These are phyloP conservation scores for Atherinomorus stipes DNA, from an alignment of 2,113 vertebrate species.

Conservation along the genomic window DNA sequence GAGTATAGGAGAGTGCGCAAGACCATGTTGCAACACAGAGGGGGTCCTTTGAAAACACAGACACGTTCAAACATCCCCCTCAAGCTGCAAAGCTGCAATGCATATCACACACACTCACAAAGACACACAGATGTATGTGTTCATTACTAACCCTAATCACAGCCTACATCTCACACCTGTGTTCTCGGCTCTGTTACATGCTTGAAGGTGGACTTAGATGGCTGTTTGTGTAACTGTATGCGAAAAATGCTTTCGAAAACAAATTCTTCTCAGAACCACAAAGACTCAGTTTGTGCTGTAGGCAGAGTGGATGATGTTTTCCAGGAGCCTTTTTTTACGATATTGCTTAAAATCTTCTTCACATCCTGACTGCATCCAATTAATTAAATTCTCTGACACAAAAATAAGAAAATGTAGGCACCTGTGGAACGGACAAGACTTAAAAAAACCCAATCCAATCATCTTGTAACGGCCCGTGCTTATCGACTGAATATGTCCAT, in stretches of 20 bases:
- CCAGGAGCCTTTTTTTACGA: too few species aligned
- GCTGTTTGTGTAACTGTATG: constrained; percentile 2
- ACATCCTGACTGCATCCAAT: too few species aligned
- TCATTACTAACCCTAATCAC: constrained; percentile 69
- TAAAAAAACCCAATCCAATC: too few species aligned
- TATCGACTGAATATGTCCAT: too few species aligned
- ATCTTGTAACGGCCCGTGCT: too few species aligned
- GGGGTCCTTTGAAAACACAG: constrained; percentile 71
- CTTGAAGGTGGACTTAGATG: constrained; percentile 28
- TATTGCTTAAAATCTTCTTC: too few species aligned
- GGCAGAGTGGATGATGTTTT: too few species aligned
- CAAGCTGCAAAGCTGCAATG: constrained; percentile 56
- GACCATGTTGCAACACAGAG: constrained; percentile 78
- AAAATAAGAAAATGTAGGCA: too few species aligned
- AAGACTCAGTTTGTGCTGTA: neutral
- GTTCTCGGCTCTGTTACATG: constrained; percentile 57
- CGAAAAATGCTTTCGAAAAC: constrained; percentile 5
- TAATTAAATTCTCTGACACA: too few species aligned
- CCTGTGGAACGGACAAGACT: too few species aligned
- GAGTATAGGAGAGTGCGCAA: constrained; percentile 68
- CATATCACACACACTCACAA: constrained; percentile 30
- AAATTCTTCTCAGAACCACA: constrained; percentile 12
- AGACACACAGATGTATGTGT: constrained; percentile 44
- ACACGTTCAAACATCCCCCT: constrained; percentile 56
- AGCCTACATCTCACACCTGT: constrained; percentile 66